Conservation (phyloP, 2,797 vertebrate species). For the Alca torda region DNA sequence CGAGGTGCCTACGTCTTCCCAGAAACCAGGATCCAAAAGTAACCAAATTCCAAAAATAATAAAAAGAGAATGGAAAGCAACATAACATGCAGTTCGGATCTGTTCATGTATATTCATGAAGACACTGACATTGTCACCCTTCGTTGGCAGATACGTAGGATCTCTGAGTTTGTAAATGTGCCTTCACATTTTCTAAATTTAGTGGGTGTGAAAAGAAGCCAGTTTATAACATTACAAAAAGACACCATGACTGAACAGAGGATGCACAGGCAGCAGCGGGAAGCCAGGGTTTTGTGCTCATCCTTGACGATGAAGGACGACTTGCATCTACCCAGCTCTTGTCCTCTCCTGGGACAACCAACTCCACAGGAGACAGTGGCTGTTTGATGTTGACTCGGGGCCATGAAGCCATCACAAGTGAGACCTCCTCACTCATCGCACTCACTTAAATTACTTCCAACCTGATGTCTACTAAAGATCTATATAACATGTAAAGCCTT, state of each 20-base stretch:
- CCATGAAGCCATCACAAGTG: fast-evolving
- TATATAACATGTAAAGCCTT: background rate
- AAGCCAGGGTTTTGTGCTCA: background rate
- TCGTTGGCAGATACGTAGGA: fast-evolving
- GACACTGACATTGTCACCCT: background rate
- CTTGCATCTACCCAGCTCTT: background rate
- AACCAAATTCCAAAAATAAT: background rate
- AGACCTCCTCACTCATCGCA: background rate
- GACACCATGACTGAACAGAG: background rate
- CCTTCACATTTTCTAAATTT: fast-evolving
- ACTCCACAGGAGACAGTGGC: fast-evolving
- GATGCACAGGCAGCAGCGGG: background rate
- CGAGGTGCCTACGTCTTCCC: background rate
- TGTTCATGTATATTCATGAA: background rate
- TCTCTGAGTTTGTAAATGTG: background rate
- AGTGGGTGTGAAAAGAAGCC: background rate
- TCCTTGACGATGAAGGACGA: background rate
- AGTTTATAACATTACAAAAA: fast-evolving
- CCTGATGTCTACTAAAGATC: fast-evolving
- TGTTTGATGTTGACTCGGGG: background rate
- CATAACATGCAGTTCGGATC: background rate
- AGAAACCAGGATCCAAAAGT: background rate
- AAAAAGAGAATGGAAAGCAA: background rate
- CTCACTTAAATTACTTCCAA: background rate
- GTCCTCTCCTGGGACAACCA: background rate